These are phyloP conservation scores for Microplitis demolitor DNA, from an alignment of 1,140 invertebrate genomes.

Conservation along the genomic window DNA sequence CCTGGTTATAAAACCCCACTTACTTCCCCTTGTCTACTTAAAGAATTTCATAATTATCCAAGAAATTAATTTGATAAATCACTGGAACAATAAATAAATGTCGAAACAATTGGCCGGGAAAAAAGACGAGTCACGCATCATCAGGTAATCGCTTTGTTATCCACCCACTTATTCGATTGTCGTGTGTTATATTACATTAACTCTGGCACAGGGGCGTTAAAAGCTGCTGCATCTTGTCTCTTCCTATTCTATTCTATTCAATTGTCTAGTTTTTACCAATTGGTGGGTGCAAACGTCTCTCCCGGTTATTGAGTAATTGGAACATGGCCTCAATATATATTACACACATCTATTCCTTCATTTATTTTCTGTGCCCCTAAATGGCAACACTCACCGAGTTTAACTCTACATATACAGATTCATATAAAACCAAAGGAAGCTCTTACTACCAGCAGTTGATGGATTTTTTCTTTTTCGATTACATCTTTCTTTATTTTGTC, in stretches of 20 bases:
- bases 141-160: constrained; percentile 55
- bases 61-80: too few species aligned
- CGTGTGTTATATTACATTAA: constrained; percentile 25
- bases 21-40: too few species aligned
- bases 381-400: constrained; percentile 52
- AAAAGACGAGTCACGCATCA: constrained; percentile 11
- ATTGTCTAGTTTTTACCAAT: constrained; percentile 24
- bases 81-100: neutral
- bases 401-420: neutral
- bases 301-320: constrained; percentile 54
- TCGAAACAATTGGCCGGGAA: neutral
- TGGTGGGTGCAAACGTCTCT: constrained; percentile 35
- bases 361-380: constrained; percentile 52
- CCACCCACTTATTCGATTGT: constrained; percentile 56
- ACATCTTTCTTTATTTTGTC: too few species aligned
- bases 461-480: too few species aligned
- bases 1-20: too few species aligned
- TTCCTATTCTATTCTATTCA: neutral
- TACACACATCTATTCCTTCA: constrained; percentile 10
- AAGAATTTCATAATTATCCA: too few species aligned
- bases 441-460: too few species aligned
- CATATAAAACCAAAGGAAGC: too few species aligned
- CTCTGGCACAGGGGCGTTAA: constrained; percentile 12
- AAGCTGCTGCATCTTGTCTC: constrained; percentile 46
- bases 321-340: constrained; percentile 48